Evolutionary conservation across 2,888 invertebrate genomes (phyloP), one percentile per base, ranked within the genome.

Genomic region (Scaptomyza tumidula): DNA sequence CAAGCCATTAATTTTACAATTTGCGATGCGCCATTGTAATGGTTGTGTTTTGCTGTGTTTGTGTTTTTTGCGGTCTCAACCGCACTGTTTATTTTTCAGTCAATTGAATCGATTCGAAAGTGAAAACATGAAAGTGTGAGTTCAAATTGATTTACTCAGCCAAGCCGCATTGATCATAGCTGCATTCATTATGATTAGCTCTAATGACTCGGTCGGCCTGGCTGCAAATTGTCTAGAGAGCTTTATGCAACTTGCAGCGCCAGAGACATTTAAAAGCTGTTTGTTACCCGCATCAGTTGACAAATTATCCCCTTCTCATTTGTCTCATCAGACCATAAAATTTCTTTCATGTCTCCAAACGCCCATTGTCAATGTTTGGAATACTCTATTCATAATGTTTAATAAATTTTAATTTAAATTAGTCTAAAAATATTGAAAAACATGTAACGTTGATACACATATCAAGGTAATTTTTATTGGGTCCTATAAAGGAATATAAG

Each of bases 111-210:
- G 39, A 59, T 67, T 83, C 71, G 86, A 84, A 88, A 86, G 88
- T 86, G 88, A 84, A 86, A 82, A 83, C 68, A 70, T 72, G 88
- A 84, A 86, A 88, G 88, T 88, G 75, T 81, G 76, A 87, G 87
- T 76, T 45, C 54, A 75, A 85, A 78, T 78, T 81, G 81, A 75
- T 80, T 84, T 64, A 59, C 78, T 33, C 11, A 58, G 63, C 56
- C 65, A 70, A 80, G 83, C 81, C 37, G n/a, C 81, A 84, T 69
- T 86, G 85, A 81, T 83, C 80, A 58, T 60, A 78, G 69, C 16
- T 41, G 16, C 81, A 84, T 80, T 80, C 78, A 80, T 52, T 29
- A 49, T 71, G 81, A 82, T 86, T 86, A 78, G 54, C 71, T 73
- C 68, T 81, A 84, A 82, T 82, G 67, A 69, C 2, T 10, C 31